Evolutionary conservation across 2,797 vertebrate genomes (phyloP), one percentile per base, ranked within the genome.

Genomic region (Gallirallus australis): DNA sequence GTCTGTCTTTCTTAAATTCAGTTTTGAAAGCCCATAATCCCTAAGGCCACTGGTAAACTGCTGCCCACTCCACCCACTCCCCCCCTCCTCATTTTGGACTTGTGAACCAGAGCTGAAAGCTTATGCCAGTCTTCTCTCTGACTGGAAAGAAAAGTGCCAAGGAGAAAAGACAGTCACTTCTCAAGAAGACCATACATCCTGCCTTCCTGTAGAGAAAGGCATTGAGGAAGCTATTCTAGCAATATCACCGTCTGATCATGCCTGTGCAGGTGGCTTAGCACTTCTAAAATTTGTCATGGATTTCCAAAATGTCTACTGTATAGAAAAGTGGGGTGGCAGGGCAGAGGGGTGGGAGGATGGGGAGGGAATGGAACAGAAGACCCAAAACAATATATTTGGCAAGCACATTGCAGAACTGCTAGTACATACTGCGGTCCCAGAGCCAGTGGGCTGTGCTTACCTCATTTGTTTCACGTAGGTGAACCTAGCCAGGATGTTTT

Each of bases 401-500:
- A 89, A 84, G 81, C 92, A 94, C 15, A n/a, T 19, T 79, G 92
- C 94, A 97, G 86, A 95, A 87, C 79, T 80, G 85, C 73, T 63
- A 10, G 82, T 64, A 90, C 60, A 90, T 1, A 1, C 76, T 96
- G 93, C 11, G 50, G 73, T 95, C 94, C 93, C 63, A 37, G 93
- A 68, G 12, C 40, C 71, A 89, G 95, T 96, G 94, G 95, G 95
- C 79, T 96, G 97, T 94, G 90, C 91, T 96, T 90, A 96, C 95
- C 97, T 97, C 96, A 91, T 90, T 52, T 61, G 87, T 86, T 96
- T 85, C 89, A 83, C 89, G 94, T 97, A 97, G 97, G 97, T 97
- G 97, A 97, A 93, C 95, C 70, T 93, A 89, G 94, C 93, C 98
- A 98, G 98, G 98, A 98, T 98, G 97, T 98, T 97, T 97, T 96